Evolutionary conservation across 1,140 invertebrate species (phyloP).

Genomic region (Drosophila watanabei): DNA sequence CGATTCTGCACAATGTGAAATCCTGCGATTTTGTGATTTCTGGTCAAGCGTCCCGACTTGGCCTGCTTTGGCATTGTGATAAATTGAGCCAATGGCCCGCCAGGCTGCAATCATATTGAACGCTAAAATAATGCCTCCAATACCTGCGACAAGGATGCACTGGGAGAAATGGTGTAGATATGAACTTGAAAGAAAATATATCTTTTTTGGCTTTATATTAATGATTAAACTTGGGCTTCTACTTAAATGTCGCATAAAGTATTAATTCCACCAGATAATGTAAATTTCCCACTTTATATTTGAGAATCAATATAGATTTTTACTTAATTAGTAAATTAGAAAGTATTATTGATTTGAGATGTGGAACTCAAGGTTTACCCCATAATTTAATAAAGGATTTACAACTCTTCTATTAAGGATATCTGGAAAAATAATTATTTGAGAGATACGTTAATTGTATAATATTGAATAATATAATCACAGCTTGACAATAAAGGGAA

Average conservation of each 20-base stretch:
- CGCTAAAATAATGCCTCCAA: slow-evolving; percentile 76
- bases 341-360: too few relatives aligned
- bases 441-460: too few relatives aligned
- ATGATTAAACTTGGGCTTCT: background rate
- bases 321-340: too few relatives aligned
- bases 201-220: background rate
- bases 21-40: slow-evolving; percentile 30
- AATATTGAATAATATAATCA: too few relatives aligned
- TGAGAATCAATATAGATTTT: too few relatives aligned
- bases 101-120: slow-evolving; percentile 78
- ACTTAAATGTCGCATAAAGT: background rate
- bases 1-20: slow-evolving; percentile 2
- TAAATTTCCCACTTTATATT: too few relatives aligned
- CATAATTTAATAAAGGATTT: too few relatives aligned
- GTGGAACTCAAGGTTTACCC: too few relatives aligned
- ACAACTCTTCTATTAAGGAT: too few relatives aligned
- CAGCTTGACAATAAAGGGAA: too few relatives aligned
- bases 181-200: background rate
- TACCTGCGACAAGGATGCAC: slow-evolving; percentile 36
- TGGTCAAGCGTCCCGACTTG: slow-evolving; percentile 49
- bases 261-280: too few relatives aligned
- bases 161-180: background rate
- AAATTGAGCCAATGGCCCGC: slow-evolving; percentile 75
- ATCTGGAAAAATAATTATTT: too few relatives aligned
- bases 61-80: slow-evolving; percentile 65